These are phyloP conservation scores for Microctonus hyperodae DNA, from an alignment of 2,888 invertebrate genomes.

Conservation along the genomic window DNA sequence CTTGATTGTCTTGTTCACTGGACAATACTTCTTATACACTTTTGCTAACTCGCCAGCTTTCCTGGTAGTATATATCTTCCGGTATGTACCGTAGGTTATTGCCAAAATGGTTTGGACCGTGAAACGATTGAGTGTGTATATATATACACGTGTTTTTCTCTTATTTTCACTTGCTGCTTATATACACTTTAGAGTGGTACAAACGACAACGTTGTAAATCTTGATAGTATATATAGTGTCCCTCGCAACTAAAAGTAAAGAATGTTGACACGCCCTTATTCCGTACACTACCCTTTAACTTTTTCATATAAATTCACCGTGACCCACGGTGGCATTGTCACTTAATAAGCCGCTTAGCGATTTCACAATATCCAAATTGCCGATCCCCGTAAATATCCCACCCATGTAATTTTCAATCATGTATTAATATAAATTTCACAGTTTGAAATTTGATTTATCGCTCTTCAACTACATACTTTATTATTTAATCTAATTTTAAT, in stretches of 20 bases:
- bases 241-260: constrained; percentile 38
- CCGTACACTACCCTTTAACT: constrained; percentile 39
- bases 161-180: not conserved
- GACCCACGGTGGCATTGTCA: constrained; percentile 44
- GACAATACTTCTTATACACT: constrained; percentile 25
- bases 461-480: too few relatives aligned
- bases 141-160: constrained; percentile 19
- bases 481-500: too few relatives aligned
- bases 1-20: constrained; percentile 44
- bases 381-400: constrained; percentile 54
- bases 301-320: constrained; percentile 11
- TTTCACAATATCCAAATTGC: constrained; percentile 54
- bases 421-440: too few relatives aligned
- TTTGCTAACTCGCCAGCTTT: not conserved
- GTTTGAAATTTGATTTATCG: too few relatives aligned
- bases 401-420: constrained; percentile 51
- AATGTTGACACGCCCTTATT: constrained; percentile 40
- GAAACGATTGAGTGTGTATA: constrained; percentile 8
- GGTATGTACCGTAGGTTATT: not conserved
- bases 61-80: not conserved
- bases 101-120: not conserved
- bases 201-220: constrained; percentile 51
- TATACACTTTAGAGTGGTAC: not conserved
- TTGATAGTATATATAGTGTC: constrained; percentile 37
- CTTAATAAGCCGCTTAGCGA: constrained; percentile 59